Percentiles rank a stretch among this genome's conserved stretches.
These are phyloP conservation scores for Orthosia incerta DNA, from an alignment of 2,888 invertebrate species.

Conservation along the genomic window DNA sequence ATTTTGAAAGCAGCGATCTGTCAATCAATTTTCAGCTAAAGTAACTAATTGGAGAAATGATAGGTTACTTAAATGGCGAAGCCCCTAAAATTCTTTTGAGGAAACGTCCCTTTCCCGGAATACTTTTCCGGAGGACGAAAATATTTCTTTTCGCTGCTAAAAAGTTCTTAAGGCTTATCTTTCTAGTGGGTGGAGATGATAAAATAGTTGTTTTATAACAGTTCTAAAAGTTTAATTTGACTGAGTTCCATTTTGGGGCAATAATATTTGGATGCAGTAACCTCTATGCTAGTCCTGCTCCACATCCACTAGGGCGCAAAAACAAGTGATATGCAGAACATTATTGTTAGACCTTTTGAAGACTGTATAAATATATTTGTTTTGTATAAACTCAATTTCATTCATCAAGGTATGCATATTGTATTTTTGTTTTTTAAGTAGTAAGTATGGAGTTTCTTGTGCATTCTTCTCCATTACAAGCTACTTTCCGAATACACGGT, in stretches of 20 bases:
- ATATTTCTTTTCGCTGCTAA: conserved; percentile 15
- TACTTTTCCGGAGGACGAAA: conserved; percentile 44
- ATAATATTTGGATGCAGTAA: background rate
- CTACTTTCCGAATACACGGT: too few species aligned
- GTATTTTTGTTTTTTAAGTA: too few species aligned
- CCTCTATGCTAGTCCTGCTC: too few species aligned
- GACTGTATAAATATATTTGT: too few species aligned
- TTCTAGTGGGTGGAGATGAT: conserved; percentile 31
- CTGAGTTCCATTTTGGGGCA: background rate
- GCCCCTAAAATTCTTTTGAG: conserved; percentile 31
- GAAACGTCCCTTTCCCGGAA: background rate
- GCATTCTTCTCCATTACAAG: too few species aligned
- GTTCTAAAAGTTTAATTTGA: conserved; percentile 5
- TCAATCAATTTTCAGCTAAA: conserved; percentile 46
- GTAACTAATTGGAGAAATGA: conserved; percentile 43
- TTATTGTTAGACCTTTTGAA: too few species aligned
- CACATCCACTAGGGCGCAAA: too few species aligned
- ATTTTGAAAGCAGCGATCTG: conserved; percentile 45
- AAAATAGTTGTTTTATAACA: conserved; percentile 16
- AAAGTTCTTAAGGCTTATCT: conserved; percentile 47
- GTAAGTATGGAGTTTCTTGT: too few species aligned
- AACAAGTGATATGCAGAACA: too few species aligned
- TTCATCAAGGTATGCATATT: too few species aligned
- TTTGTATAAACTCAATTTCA: too few species aligned
- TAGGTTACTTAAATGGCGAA: conserved; percentile 38